Percentiles rank a stretch among this genome's conserved stretches.
Conservation (phyloP, 2,888 invertebrate species). For the Lutraria lutraria region DNA sequence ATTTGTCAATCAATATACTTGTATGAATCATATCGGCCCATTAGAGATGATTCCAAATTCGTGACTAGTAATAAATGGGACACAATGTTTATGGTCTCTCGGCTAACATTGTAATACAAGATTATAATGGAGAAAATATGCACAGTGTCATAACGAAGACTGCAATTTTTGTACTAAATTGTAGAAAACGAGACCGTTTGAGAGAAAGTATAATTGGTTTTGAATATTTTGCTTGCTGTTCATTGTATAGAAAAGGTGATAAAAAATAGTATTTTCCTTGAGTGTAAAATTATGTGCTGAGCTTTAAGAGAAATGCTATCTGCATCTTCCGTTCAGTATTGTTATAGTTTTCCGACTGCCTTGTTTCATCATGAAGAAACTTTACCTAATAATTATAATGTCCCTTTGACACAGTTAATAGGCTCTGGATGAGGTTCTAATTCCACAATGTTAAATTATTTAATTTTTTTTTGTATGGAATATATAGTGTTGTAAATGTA, state of each 20-base stretch:
- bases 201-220: constrained; percentile 12
- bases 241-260: not conserved
- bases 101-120: constrained; percentile 30
- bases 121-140: constrained; percentile 44
- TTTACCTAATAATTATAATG: not conserved
- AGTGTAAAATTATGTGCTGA: not conserved
- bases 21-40: constrained; percentile 61
- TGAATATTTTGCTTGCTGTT: constrained; percentile 21
- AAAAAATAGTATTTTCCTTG: not conserved
- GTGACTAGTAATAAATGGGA: constrained; percentile 29
- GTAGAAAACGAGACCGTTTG: not conserved
- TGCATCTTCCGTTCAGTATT: not conserved
- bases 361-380: not conserved
- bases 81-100: constrained; percentile 19
- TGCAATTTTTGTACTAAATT: constrained; percentile 18
- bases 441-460: too few species aligned
- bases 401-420: not conserved
- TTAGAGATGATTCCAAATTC: constrained; percentile 35
- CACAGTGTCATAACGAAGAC: constrained; percentile 22
- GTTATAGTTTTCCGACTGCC: not conserved
- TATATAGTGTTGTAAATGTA: too few species aligned
- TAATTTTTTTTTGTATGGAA: too few species aligned
- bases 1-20: constrained; percentile 66
- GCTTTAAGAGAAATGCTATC: not conserved
- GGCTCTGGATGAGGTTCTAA: too few species aligned